A percentile compares a stretch with the other conserved stretches of the same genome.
These are phyloP conservation scores for Glandiceps talaboti DNA, from an alignment of 53 echinoderm and acorn worm genomes.

Conservation along the genomic window DNA sequence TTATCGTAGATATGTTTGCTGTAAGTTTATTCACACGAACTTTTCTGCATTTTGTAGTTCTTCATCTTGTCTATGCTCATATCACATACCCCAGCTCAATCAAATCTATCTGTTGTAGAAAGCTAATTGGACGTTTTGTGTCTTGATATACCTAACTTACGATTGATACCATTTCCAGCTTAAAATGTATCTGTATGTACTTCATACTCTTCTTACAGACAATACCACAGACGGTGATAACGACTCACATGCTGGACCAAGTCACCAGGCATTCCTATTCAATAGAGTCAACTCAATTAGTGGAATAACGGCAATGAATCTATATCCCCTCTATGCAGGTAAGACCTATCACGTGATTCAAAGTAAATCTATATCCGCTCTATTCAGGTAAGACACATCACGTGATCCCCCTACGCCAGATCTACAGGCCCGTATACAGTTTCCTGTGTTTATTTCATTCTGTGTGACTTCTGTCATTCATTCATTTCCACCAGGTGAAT, in stretches of 20 bases:
- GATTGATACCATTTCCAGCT: too few relatives aligned
- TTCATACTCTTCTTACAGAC: background rate
- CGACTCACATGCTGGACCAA: background rate
- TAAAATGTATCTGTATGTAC: too few relatives aligned
- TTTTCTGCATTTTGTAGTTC: too few relatives aligned
- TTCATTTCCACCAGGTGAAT: conserved; percentile 11
- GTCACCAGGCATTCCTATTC: conserved; percentile 64
- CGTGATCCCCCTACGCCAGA: background rate
- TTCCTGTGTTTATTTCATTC: too few relatives aligned
- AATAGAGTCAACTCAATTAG: conserved; percentile 67
- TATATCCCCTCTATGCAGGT: conserved; percentile 78
- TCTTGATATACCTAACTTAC: too few relatives aligned
- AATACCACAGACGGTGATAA: background rate
- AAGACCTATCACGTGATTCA: conserved; percentile 5
- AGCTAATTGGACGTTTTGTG: too few relatives aligned
- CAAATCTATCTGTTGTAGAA: too few relatives aligned
- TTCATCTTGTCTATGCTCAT: too few relatives aligned
- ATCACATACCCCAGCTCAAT: too few relatives aligned
- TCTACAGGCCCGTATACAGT: background rate
- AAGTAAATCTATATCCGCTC: conserved; percentile 7
- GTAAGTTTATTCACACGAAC: too few relatives aligned
- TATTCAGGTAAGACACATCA: conserved; percentile 3
- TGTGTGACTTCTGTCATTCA: too few relatives aligned
- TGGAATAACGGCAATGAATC: conserved; percentile 77
- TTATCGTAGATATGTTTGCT: too few relatives aligned